Conservation (phyloP, 1,140 invertebrate genomes). For the Acyrthosiphon pisum region DNA sequence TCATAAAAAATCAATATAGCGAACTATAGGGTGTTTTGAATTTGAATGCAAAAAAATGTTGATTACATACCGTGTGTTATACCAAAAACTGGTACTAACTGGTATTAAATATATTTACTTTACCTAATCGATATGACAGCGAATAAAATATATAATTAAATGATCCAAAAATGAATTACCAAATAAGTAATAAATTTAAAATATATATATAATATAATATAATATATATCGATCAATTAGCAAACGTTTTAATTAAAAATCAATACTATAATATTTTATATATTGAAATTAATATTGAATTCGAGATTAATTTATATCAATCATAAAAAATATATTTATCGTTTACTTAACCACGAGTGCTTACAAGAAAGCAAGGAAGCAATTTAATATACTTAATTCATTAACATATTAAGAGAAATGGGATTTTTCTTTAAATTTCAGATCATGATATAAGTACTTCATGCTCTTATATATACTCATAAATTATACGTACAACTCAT, state of each 20-base stretch:
- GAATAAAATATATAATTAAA: no score
- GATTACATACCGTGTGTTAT: neutral
- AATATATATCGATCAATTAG: no score
- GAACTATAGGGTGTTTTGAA: neutral
- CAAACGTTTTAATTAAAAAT: no score
- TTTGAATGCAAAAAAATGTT: neutral
- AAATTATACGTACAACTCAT: neutral
- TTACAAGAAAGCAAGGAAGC: neutral
- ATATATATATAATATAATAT: no score
- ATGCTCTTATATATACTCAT: neutral
- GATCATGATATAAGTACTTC: neutral
- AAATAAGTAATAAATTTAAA: no score
- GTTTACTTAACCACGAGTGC: neutral
- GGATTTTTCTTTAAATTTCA: neutral
- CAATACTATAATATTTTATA: no score
- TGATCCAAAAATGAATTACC: no score
- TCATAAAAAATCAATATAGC: neutral
- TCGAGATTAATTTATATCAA: no score
- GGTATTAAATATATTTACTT: neutral
- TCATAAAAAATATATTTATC: no score
- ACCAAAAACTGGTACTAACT: neutral
- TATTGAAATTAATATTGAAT: no score
- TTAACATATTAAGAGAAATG: neutral
- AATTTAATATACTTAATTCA: neutral
- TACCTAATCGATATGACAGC: neutral